phyloP scores from a whole-genome alignment of 37 sponge, comb jelly and placozoan genomes.

The Petrosia ficiformis region DNA sequence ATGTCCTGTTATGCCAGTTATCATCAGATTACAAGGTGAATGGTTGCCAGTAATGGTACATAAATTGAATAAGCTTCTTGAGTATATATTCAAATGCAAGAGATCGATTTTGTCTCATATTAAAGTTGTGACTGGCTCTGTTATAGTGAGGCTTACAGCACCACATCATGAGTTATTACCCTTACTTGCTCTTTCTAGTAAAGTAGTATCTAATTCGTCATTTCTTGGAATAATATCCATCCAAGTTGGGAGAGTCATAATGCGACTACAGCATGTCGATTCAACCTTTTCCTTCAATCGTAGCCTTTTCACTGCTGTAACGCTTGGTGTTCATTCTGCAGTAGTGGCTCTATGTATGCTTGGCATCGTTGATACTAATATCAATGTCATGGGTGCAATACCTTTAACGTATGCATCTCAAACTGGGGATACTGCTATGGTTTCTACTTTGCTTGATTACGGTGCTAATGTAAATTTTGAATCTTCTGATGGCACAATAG shows the following conservation, averaged over 20 bases:
- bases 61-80: neutral
- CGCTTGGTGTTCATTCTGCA: too few relatives aligned
- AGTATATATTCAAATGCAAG: neutral
- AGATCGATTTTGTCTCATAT: neutral
- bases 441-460: neutral
- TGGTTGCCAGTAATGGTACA: neutral
- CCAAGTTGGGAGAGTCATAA: neutral
- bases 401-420: neutral
- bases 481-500: too few relatives aligned
- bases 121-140: neutral
- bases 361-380: too few relatives aligned
- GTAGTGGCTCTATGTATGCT: too few relatives aligned
- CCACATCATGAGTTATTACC: neutral
- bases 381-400: neutral
- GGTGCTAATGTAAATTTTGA: too few relatives aligned
- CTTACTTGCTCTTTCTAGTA: neutral
- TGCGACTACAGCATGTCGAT: too few relatives aligned
- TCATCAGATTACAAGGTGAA: neutral
- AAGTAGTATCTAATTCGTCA: neutral
- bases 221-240: neutral
- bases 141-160: neutral
- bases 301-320: too few relatives aligned
- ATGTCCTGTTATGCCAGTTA: neutral
- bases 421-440: neutral
- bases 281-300: too few relatives aligned